These are phyloP conservation scores for Drosophila histrio DNA, from an alignment of 2,888 invertebrate species.

Conservation along the genomic window DNA sequence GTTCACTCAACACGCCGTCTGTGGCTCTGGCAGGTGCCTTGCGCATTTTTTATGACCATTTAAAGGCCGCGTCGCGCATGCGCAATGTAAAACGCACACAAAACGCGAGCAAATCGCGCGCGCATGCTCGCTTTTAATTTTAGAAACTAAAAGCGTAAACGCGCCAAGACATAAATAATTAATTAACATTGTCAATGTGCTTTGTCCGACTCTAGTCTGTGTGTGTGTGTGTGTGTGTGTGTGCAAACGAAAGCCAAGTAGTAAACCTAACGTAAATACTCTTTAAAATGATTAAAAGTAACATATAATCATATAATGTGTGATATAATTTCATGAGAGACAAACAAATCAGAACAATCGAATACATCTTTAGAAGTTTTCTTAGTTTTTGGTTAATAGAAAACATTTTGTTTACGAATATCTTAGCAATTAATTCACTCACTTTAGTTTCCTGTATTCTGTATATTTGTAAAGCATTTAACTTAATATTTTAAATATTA, in stretches of 20 bases:
- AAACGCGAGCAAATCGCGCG: slow-evolving; percentile 56
- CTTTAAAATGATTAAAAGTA: neutral
- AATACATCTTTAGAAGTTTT: neutral
- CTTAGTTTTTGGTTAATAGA: too few species aligned
- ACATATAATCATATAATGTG: neutral
- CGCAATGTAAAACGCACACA: slow-evolving; percentile 55
- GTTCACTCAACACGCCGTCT: neutral
- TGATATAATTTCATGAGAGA: neutral
- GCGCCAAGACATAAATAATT: slow-evolving; percentile 62
- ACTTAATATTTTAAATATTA: too few species aligned
- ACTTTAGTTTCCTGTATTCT: too few species aligned
- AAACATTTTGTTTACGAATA: too few species aligned
- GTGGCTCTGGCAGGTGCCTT: slow-evolving; percentile 33
- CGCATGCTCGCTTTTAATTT: slow-evolving; percentile 39
- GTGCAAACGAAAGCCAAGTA: slow-evolving; percentile 10
- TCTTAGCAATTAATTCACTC: too few species aligned
- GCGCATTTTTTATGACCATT: slow-evolving; percentile 67
- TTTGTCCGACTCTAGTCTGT: neutral
- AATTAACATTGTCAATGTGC: slow-evolving; percentile 38
- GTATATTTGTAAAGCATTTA: too few species aligned
- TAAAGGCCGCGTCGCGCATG: slow-evolving; percentile 61
- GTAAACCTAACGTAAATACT: slow-evolving; percentile 3
- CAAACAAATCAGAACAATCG: too few species aligned
- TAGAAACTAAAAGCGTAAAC: slow-evolving; percentile 64
- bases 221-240: neutral